Conservation (phyloP, 2,113 vertebrate genomes). For the Glaucomys volans region DNA sequence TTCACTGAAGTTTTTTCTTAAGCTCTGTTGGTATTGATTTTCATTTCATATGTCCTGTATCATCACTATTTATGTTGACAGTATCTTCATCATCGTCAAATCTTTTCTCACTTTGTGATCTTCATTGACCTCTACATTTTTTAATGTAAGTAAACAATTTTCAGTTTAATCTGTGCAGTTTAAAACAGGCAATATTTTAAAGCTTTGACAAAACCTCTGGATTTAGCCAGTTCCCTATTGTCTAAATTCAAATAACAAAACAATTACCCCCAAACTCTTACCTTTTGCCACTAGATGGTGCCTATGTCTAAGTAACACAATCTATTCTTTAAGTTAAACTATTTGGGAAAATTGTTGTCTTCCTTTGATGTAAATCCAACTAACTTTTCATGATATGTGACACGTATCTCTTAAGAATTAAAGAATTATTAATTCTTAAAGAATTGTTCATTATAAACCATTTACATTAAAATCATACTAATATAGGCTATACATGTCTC, state of each 20-base stretch:
- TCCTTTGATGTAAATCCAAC: constrained; percentile 60
- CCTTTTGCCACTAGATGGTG: constrained; percentile 55
- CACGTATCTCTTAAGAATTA: neutral
- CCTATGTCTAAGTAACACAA: constrained; percentile 46
- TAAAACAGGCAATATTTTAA: constrained; percentile 6
- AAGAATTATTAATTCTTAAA: neutral
- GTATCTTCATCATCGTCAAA: neutral
- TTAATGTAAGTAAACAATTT: constrained; percentile 25
- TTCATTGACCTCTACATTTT: neutral
- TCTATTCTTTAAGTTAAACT: constrained; percentile 49
- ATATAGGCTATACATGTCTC: neutral
- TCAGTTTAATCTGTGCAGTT: constrained; percentile 2
- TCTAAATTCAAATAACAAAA: neutral
- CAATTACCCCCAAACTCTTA: constrained; percentile 32
- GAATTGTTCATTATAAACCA: constrained; percentile 34
- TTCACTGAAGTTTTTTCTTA: neutral
- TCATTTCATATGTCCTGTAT: neutral
- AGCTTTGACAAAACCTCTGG: constrained; percentile 13
- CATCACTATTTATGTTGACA: neutral
- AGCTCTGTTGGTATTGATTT: neutral
- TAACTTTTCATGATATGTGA: constrained; percentile 23
- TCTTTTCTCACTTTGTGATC: constrained; percentile 7
- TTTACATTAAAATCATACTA: constrained; percentile 46
- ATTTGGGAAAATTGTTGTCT: constrained; percentile 49
- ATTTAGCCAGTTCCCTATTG: neutral